Evolutionary conservation across 2,797 vertebrate genomes (phyloP).

Genomic region (Amblyopsis hoosieri): DNA sequence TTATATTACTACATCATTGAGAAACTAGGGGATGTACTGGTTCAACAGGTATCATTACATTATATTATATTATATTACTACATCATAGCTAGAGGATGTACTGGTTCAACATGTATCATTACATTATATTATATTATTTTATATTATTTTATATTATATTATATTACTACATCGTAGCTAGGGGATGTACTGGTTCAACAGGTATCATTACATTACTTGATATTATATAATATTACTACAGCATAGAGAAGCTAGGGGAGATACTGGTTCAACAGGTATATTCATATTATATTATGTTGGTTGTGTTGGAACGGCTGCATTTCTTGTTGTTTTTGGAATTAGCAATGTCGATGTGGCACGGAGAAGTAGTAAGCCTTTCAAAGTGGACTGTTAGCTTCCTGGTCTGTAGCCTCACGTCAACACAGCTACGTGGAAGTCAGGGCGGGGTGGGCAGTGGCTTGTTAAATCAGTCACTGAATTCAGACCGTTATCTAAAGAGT

Average conservation of each 20-base stretch:
- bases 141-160: too few species aligned
- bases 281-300: constrained; percentile 36
- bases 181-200: constrained; percentile 87
- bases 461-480: too few species aligned
- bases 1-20: constrained; percentile 85
- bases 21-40: constrained; percentile 84
- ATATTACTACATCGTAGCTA: constrained; percentile 81
- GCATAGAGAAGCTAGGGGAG: constrained; percentile 84
- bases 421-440: too few species aligned
- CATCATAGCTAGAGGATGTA: constrained; percentile 86
- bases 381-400: too few species aligned
- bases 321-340: too few species aligned
- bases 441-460: too few species aligned
- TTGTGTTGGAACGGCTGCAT: too few species aligned
- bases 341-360: too few species aligned
- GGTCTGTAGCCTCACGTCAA: too few species aligned
- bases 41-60: constrained; percentile 78
- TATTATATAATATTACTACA: constrained; percentile 60
- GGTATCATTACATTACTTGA: constrained; percentile 61
- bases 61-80: constrained; percentile 54
- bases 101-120: constrained; percentile 83
- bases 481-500: too few species aligned
- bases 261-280: constrained; percentile 86
- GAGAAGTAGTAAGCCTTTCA: too few species aligned
- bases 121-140: too few species aligned